These are phyloP conservation scores for Periplaneta americana DNA, from an alignment of 1,140 invertebrate species.

Conservation along the genomic window DNA sequence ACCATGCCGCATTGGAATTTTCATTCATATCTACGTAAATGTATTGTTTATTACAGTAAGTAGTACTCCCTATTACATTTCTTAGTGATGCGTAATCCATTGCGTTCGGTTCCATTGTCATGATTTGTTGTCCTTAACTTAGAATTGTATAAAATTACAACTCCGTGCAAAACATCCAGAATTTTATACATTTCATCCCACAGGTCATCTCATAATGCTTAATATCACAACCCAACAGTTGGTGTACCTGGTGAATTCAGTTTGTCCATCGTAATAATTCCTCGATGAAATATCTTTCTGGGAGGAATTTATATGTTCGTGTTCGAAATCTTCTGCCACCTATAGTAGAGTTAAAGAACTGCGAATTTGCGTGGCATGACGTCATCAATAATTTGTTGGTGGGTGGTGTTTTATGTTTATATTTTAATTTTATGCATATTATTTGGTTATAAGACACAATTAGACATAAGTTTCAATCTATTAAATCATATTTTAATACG, in stretches of 20 bases:
- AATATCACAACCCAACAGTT: not conserved
- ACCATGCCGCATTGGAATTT: not conserved
- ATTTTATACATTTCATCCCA: too few relatives aligned
- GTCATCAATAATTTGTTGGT: not conserved
- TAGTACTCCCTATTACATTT: slow-evolving; percentile 3
- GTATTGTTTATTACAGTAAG: not conserved
- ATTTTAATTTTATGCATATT: not conserved
- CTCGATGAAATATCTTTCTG: too few relatives aligned
- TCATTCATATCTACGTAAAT: not conserved
- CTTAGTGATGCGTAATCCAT: not conserved
- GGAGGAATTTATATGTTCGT: not conserved
- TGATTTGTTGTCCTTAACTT: not conserved
- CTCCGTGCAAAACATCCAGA: too few relatives aligned
- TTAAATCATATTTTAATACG: too few relatives aligned
- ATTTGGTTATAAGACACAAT: too few relatives aligned
- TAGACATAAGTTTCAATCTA: too few relatives aligned
- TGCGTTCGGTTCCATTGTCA: not conserved
- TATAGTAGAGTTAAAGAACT: not conserved
- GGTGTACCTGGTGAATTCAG: not conserved
- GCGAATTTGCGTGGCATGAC: slow-evolving; percentile 6
- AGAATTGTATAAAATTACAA: too few relatives aligned
- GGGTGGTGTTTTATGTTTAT: not conserved
- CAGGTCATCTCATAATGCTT: not conserved
- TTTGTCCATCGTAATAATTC: not conserved
- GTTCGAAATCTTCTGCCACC: not conserved